Evolutionary conservation across 2,888 invertebrate genomes (phyloP), one percentile per base, ranked within the genome.

Genomic region (Eretmocerus hayati): DNA sequence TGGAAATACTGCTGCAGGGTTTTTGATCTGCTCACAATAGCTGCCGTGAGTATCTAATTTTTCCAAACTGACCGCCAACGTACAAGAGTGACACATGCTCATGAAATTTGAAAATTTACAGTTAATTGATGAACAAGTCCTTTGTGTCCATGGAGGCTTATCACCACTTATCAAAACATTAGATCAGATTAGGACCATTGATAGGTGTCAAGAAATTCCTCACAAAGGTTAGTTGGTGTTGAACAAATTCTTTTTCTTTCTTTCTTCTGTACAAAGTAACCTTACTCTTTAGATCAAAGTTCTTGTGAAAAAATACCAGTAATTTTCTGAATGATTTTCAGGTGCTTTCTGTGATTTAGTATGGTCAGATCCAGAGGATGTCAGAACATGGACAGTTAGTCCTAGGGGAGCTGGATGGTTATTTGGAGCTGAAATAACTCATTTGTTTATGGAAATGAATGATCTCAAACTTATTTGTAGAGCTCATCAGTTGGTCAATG

Each of bases 361-460:
- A 43, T 99, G 99, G 99, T 97, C 97, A 4, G 99, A 99, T 75
- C 99, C 99, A 26, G 96, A 97, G 66, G 95, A 97, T 66, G 87
- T 95, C 47, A 89, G 93, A 54, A 84, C 84, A 61, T 96, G 96
- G 94, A 81, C 87, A 33, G 83, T 91, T 46, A 94, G 93, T 75
- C 95, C 96, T 0, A 79, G 97, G 59, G 97, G 97, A 30, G 97
- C 97, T 45, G 97, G 97, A 13, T 96, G 95, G 90, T 74, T 99
- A 41, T 99, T 99, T 74, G 97, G 99, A 26, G 84, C 89, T 59
- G 85, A 84, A 71, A 94, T 96, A 39, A 94, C 95, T 37, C 87
- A 92, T 66, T 84, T 89, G 72, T 99, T 99, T 74, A 90, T 96
- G 83, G 80, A 84, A 63, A 87, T 90, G 58, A 99, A 99, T 74